Percentiles rank a stretch among this genome's conserved stretches.
Conservation (phyloP, 2,888 invertebrate genomes). For the Drosophila picticornis region DNA sequence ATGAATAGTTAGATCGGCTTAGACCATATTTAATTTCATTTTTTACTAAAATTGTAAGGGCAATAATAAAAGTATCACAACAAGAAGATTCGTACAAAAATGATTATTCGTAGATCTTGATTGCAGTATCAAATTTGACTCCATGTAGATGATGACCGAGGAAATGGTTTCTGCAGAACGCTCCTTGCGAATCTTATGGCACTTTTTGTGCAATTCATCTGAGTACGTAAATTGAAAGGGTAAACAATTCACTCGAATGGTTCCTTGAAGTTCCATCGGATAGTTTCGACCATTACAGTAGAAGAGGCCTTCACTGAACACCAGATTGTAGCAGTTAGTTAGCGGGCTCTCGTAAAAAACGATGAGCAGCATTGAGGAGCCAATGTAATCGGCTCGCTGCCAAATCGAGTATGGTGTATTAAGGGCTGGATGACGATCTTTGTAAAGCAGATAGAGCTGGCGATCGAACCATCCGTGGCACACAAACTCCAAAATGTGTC, state of each 20-base stretch:
- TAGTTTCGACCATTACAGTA: conserved; percentile 60
- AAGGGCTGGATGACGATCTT: conserved; percentile 56
- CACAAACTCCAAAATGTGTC: conserved; percentile 60
- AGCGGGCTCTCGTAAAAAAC: conserved; percentile 63
- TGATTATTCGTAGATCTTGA: conserved; percentile 21
- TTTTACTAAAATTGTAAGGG: conserved; percentile 13
- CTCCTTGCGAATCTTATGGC: conserved; percentile 5
- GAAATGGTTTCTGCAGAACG: conserved; percentile 35
- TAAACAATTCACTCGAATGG: conserved; percentile 41
- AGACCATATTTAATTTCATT: conserved; percentile 1
- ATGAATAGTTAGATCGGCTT: neutral
- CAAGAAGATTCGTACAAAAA: conserved; percentile 18
- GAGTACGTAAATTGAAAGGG: conserved; percentile 52
- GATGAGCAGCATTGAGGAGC: conserved; percentile 47
- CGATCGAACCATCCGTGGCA: conserved; percentile 52
- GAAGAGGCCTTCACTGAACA: conserved; percentile 37
- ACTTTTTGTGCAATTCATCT: conserved; percentile 40
- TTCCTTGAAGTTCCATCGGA: conserved; percentile 13
- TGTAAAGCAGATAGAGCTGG: conserved; percentile 42
- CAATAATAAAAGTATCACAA: conserved; percentile 29
- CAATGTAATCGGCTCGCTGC: conserved; percentile 54
- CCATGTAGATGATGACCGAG: conserved; percentile 65
- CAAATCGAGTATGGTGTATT: conserved; percentile 60
- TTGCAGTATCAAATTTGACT: conserved; percentile 30
- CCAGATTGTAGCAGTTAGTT: conserved; percentile 51